These are phyloP conservation scores for Nomada fucata DNA, from an alignment of 2,888 invertebrate genomes.

Conservation along the genomic window DNA sequence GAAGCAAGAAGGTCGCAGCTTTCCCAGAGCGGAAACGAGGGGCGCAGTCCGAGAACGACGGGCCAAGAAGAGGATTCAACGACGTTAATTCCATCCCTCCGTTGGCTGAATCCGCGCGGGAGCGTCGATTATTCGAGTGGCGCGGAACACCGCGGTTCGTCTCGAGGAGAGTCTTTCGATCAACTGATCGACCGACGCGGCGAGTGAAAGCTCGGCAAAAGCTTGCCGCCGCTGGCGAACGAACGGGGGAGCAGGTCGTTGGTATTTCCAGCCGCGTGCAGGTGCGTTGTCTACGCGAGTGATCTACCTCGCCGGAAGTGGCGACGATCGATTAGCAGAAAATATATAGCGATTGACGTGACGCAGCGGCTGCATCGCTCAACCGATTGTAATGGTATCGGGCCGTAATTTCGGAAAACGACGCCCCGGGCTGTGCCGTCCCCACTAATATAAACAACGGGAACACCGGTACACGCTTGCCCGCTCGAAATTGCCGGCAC, in stretches of 20 bases:
- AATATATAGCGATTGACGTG: slow-evolving; percentile 72
- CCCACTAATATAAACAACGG: slow-evolving; percentile 67
- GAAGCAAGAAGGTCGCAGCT: not conserved
- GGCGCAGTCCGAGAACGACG: not conserved
- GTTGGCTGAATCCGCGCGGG: not conserved
- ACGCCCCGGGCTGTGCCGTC: slow-evolving; percentile 61
- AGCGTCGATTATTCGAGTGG: slow-evolving; percentile 12
- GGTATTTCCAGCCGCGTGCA: slow-evolving; percentile 41
- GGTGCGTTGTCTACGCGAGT: slow-evolving; percentile 51
- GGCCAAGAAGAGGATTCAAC: slow-evolving; percentile 1
- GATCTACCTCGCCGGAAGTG: slow-evolving; percentile 69
- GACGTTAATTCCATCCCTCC: slow-evolving; percentile 2
- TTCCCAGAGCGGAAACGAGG: not conserved
- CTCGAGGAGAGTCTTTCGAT: not conserved
- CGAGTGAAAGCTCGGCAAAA: slow-evolving; percentile 32
- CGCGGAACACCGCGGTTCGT: not conserved
- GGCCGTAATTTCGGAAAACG: slow-evolving; percentile 71
- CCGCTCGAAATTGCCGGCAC: slow-evolving; percentile 57
- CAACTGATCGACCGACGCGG: not conserved
- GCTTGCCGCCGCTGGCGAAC: slow-evolving; percentile 50
- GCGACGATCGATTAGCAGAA: slow-evolving; percentile 69
- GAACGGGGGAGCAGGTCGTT: slow-evolving; percentile 54
- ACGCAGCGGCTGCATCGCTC: slow-evolving; percentile 67
- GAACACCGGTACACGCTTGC: slow-evolving; percentile 49
- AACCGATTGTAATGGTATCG: slow-evolving; percentile 71